Evolutionary conservation across 2,797 vertebrate species (phyloP).

Genomic region (Sebastiscus albofasciatus): DNA sequence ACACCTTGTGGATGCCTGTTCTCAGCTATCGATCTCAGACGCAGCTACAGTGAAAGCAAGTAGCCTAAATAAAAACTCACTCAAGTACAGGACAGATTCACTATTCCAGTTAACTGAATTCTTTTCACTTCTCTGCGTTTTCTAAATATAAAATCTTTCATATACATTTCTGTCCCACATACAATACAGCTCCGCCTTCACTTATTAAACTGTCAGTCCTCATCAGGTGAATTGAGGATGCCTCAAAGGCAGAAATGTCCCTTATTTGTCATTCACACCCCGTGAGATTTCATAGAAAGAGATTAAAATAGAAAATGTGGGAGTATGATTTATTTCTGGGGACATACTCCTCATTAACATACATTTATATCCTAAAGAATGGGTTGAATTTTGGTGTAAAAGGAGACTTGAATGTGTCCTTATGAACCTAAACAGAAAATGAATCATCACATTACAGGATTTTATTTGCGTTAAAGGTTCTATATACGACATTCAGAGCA

Average conservation of each 20-base stretch:
- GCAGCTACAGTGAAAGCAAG: background rate
- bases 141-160: conserved; percentile 30
- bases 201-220: conserved; percentile 19
- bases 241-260: conserved; percentile 54
- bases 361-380: conserved; percentile 22
- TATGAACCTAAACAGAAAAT: background rate
- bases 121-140: background rate
- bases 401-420: background rate
- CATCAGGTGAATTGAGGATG: conserved; percentile 37
- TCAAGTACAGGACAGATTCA: background rate
- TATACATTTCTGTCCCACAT: conserved; percentile 13
- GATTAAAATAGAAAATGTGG: conserved; percentile 40
- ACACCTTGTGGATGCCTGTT: background rate
- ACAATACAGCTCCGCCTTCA: conserved; percentile 9
- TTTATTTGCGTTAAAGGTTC: background rate
- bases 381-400: background rate
- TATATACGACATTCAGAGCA: background rate
- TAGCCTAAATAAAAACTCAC: background rate
- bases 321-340: conserved; percentile 16
- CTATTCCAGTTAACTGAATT: background rate
- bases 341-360: conserved; percentile 34
- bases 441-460: background rate
- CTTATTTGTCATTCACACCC: conserved; percentile 27
- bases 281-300: conserved; percentile 10
- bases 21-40: background rate